Base-by-base conservation (phyloP, 2,113 vertebrate genomes). In the Calonectris borealis region DNA sequence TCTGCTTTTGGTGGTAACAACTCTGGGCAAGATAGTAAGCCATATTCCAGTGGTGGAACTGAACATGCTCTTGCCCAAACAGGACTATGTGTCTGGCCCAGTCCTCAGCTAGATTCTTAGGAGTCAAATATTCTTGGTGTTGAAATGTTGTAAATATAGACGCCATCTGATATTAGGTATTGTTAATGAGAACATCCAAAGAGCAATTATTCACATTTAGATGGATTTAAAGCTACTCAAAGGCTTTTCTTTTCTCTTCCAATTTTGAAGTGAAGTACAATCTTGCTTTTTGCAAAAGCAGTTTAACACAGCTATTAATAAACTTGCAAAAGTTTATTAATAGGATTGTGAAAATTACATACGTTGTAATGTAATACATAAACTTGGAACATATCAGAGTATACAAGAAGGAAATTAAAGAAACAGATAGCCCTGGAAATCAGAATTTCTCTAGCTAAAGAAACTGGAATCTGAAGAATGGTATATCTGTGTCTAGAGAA, bases 281-380 rank as follows among this genome's bases (percentile, higher is more conserved):
- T 38, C 46, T 49, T 72, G 7, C 5, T 77, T 91, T 93, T 68
- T 79, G 22, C 15, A 78, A 78, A 91, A 84, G 7, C 9, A 18
- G 7, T 49, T 61, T 64, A 84, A 85, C 13, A 13, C 4, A 75
- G 9, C 18, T 79, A 55, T 46, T 75, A 68, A 76, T 72, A 85
- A 90, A 51, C 18, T 24, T 62, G 8, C 7, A 86, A 69, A 93
- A 83, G 26, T 46, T 46, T 46, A 19, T 46, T 46, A 81, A 70
- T 25, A 49, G 2, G 40, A 48, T n/a, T 76, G 38, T 55, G 16
- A 90, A 90, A 86, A 88, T 55, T 55, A 32, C 22, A 8, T 18
- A 48, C 0, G 0, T 8, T 29, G 12, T 27, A 65, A 65, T n/a
- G 14, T 48, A 77, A 77, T 52, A 48, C 16, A 21, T 90, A 69